A percentile compares a stretch with the other conserved stretches of the same genome.
Evolutionary conservation across 1,140 invertebrate genomes (phyloP).

Genomic region (Ridgeia piscesae): DNA sequence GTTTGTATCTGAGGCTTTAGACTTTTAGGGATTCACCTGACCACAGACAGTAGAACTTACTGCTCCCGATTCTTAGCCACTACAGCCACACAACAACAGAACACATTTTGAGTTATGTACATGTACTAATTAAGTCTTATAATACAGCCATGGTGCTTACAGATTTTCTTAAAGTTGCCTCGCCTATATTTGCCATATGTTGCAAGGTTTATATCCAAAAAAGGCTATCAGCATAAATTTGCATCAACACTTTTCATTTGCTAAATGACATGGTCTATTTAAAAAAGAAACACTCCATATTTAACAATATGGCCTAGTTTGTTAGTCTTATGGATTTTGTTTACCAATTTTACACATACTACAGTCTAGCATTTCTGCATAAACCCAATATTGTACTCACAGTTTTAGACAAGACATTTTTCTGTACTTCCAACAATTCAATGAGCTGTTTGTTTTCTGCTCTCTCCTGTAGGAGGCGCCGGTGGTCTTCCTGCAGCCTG

Average conservation of each 20-base stretch:
- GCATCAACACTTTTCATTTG: not conserved
- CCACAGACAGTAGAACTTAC: too few species aligned
- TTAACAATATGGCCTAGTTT: not conserved
- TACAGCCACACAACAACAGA: too few species aligned
- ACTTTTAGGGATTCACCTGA: too few species aligned
- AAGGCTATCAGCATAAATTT: not conserved
- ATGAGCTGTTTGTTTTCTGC: constrained; percentile 54
- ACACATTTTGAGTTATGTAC: too few species aligned
- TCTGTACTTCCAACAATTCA: constrained; percentile 49
- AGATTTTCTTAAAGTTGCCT: too few species aligned
- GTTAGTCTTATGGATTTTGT: not conserved
- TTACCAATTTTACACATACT: not conserved
- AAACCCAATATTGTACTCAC: constrained; percentile 35
- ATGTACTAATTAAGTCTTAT: too few species aligned
- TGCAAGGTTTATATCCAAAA: not conserved
- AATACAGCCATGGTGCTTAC: too few species aligned
- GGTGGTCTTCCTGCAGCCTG: constrained; percentile 46
- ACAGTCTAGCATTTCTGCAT: not conserved
- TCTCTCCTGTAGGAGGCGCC: constrained; percentile 47
- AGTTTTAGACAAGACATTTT: constrained; percentile 49
- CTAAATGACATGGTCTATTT: not conserved
- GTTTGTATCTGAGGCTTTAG: too few species aligned
- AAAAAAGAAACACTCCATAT: not conserved
- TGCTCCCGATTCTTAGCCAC: too few species aligned
- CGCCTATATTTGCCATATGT: too few species aligned